Conservation (phyloP, 2,113 vertebrate species). For the Menura novaehollandiae region DNA sequence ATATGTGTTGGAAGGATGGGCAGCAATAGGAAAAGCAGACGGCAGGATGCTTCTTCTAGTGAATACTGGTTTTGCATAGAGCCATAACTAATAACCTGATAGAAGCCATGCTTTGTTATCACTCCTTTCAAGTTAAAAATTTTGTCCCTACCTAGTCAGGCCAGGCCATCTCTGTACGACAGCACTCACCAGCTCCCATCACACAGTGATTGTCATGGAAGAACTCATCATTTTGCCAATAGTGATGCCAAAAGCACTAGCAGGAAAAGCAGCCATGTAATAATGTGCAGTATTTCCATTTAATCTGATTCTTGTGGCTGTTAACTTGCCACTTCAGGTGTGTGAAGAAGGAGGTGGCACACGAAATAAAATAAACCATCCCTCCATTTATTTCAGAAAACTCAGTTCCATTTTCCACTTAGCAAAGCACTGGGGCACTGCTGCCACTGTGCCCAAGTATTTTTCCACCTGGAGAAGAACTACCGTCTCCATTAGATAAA, state of each 20-base stretch:
- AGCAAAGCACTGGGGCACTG: slow-evolving; percentile 43
- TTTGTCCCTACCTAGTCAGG: not conserved
- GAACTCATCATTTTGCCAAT: slow-evolving; percentile 75
- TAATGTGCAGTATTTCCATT: slow-evolving; percentile 75
- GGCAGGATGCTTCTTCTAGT: not conserved
- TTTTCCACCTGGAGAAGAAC: not conserved
- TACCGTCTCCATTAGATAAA: not conserved
- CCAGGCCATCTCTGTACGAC: not conserved
- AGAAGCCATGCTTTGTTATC: not conserved
- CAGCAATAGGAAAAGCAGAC: not conserved
- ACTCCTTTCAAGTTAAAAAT: not conserved
- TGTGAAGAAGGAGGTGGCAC: slow-evolving; percentile 69
- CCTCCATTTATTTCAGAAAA: slow-evolving; percentile 73
- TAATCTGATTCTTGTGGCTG: slow-evolving; percentile 67
- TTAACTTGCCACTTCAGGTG: slow-evolving; percentile 15
- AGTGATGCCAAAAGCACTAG: slow-evolving; percentile 74
- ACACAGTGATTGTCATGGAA: slow-evolving; percentile 66
- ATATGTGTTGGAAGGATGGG: not conserved
- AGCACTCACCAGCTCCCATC: not conserved
- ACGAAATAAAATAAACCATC: slow-evolving; percentile 74
- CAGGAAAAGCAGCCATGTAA: slow-evolving; percentile 70
- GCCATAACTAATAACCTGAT: not conserved
- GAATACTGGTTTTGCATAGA: not conserved
- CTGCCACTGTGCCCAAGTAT: not conserved
- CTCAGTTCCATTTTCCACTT: slow-evolving; percentile 74